Evolutionary conservation across 2,888 invertebrate species (phyloP).

Genomic region (Platycheirus rosarum): DNA sequence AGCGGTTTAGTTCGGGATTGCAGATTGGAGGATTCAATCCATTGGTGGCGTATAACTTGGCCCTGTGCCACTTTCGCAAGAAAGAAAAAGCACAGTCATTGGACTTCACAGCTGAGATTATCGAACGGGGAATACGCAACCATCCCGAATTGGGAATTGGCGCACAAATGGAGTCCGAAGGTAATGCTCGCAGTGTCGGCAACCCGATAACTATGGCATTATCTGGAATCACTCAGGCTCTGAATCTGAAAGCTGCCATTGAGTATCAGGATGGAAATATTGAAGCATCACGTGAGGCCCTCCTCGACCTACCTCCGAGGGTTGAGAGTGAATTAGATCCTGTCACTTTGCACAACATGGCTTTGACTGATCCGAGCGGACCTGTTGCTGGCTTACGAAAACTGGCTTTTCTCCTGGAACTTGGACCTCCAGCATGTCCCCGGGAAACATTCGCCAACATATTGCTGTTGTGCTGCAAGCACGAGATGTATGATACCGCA

Average conservation of each 20-base stretch:
- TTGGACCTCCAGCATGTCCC: constrained; percentile 93
- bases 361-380: constrained; percentile 93
- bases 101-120: constrained; percentile 95
- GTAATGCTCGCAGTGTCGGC: constrained; percentile 91
- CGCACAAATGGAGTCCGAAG: constrained; percentile 92
- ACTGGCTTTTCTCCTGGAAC: constrained; percentile 95
- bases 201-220: constrained; percentile 88
- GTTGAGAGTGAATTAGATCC: constrained; percentile 98
- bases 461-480: constrained; percentile 96
- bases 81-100: constrained; percentile 97
- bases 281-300: constrained; percentile 92
- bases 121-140: constrained; percentile 97
- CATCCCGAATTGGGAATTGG: constrained; percentile 99
- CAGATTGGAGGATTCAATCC: constrained; percentile 95
- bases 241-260: constrained; percentile 98
- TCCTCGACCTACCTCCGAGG: constrained; percentile 95
- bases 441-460: constrained; percentile 99
- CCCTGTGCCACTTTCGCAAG: constrained; percentile 95
- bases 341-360: constrained; percentile 98
- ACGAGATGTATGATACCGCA: constrained; percentile 98
- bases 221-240: constrained; percentile 98
- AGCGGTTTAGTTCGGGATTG: constrained; percentile 93
- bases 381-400: constrained; percentile 93
- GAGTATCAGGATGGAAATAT: constrained; percentile 96
- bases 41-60: constrained; percentile 96